A percentile compares a stretch with the other conserved stretches of the same genome.
phyloP scores from a whole-genome alignment of 2,888 invertebrate genomes.

The Litoditis marina region DNA sequence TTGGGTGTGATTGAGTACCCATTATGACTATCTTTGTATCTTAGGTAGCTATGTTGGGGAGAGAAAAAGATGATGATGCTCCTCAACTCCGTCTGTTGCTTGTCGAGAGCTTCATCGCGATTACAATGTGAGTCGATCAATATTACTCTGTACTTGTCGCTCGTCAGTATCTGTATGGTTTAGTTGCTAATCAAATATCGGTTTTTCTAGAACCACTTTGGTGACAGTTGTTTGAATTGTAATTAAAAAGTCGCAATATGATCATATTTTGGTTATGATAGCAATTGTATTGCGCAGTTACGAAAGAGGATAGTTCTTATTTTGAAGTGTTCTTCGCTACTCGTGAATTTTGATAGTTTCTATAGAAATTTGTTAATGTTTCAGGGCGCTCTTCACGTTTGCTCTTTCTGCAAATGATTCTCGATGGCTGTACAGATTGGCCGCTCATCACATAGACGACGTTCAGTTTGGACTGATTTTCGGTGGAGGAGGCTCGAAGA shows the following conservation, averaged over 20 bases:
- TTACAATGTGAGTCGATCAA: conserved; percentile 68
- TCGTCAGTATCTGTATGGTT: no score
- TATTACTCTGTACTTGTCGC: not conserved
- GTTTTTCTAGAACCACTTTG: no score
- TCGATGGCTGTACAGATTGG: conserved; percentile 79
- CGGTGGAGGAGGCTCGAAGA: conserved; percentile 83
- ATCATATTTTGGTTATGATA: no score
- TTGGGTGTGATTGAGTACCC: no score
- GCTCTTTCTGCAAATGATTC: conserved; percentile 89
- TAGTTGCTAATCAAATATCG: no score
- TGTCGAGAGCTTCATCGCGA: conserved; percentile 87
- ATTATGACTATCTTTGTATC: conserved; percentile 64
- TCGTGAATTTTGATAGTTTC: no score
- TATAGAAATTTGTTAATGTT: no score
- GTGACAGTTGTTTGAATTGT: no score
- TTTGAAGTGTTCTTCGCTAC: no score
- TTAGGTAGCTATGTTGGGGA: conserved; percentile 80
- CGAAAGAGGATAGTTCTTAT: no score
- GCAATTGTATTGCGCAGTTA: no score
- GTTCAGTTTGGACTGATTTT: conserved; percentile 79
- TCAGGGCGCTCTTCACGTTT: conserved; percentile 79
- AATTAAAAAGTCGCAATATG: no score
- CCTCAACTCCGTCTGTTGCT: conserved; percentile 84
- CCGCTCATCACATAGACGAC: conserved; percentile 77
- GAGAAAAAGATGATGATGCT: conserved; percentile 90